Percentiles rank a stretch among this genome's conserved stretches.
phyloP scores from a whole-genome alignment of 2,888 invertebrate species.

The Caenorhabditis angaria region DNA sequence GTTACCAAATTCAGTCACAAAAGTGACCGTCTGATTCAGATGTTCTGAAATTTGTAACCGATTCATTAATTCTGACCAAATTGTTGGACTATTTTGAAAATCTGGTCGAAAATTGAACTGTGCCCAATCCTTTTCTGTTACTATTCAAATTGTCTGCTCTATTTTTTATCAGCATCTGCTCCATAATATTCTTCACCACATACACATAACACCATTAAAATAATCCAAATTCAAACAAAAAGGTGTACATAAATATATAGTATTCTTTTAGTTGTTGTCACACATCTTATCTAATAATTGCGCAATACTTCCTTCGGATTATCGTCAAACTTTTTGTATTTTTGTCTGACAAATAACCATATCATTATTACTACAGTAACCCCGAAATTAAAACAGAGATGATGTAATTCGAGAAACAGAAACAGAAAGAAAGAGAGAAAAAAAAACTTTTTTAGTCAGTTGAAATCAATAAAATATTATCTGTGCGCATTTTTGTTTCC shows the following conservation, averaged over 20 bases:
- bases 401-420: not conserved
- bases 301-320: not conserved
- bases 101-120: too few species aligned
- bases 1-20: too few species aligned
- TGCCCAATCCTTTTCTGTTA: too few species aligned
- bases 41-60: too few species aligned
- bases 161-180: too few species aligned
- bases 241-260: not conserved
- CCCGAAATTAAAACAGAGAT: not conserved
- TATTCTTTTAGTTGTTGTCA: too few species aligned
- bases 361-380: not conserved
- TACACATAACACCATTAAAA: too few species aligned
- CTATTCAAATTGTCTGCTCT: too few species aligned
- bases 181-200: too few species aligned
- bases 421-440: not conserved
- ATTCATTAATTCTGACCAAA: too few species aligned
- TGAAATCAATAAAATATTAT: slow-evolving; percentile 1
- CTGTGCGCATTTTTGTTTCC: not conserved
- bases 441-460: not conserved
- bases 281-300: not conserved
- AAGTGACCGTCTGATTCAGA: too few species aligned
- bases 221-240: slow-evolving; percentile 1
- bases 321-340: not conserved
- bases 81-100: too few species aligned
- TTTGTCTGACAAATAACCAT: not conserved